Percentiles rank a stretch among this genome's conserved stretches.
phyloP scores from a whole-genome alignment of 2,888 invertebrate genomes.

The Apotomis capreana region DNA sequence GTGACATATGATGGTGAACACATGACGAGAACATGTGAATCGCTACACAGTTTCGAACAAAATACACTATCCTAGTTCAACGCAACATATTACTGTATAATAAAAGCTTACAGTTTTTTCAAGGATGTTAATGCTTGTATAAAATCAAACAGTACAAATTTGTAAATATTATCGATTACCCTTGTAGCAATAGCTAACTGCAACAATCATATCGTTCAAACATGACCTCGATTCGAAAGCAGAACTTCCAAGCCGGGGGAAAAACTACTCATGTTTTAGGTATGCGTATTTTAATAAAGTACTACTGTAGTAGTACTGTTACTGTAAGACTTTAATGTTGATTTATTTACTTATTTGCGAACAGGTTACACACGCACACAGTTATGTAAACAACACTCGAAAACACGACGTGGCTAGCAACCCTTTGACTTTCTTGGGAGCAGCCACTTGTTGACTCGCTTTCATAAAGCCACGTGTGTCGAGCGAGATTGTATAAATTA shows the following conservation, averaged over 20 bases:
- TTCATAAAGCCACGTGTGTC: background rate
- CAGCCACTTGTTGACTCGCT: background rate
- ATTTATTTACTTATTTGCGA: background rate
- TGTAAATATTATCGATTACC: too few relatives aligned
- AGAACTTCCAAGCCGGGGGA: background rate
- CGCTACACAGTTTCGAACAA: too few relatives aligned
- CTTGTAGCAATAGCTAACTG: too few relatives aligned
- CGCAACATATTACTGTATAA: too few relatives aligned
- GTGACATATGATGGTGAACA: too few relatives aligned
- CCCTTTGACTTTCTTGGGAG: background rate
- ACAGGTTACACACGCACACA: constrained; percentile 22
- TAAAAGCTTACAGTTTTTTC: too few relatives aligned
- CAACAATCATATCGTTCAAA: too few relatives aligned
- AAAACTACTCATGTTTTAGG: background rate
- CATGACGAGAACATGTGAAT: too few relatives aligned
- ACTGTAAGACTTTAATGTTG: background rate
- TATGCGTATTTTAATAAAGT: background rate
- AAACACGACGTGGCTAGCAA: constrained; percentile 11
- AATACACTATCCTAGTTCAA: too few relatives aligned
- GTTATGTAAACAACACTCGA: constrained; percentile 45
- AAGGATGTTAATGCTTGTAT: too few relatives aligned
- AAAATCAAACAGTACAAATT: too few relatives aligned
- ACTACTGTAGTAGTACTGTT: too few relatives aligned
- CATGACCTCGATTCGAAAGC: background rate
- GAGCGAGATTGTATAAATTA: background rate